Evolutionary conservation across 2,797 vertebrate species (phyloP), one percentile per base, ranked within the genome.

Genomic region (Sebastes goodei): DNA sequence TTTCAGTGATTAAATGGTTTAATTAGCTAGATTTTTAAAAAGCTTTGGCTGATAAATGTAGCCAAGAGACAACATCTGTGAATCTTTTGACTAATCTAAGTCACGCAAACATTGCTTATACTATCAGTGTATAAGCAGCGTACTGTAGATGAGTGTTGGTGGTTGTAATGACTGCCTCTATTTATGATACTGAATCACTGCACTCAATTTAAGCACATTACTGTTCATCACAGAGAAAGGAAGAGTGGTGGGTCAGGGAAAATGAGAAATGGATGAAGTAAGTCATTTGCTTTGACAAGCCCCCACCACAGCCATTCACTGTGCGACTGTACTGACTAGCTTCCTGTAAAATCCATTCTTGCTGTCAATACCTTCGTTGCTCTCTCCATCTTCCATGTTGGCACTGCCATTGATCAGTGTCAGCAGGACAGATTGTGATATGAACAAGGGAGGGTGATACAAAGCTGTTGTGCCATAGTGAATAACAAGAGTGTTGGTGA

Each of bases 301-400:
- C 68, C 53, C 56, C 69, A 74, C 63, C 68, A 69, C 38, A 69
- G 61, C 38, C 64, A 84, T 84, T 89, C 71, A 65, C 33, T 33
- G 23, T 66, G 76, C 55, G 2, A 66, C 57, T 75, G 73, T 23
- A 72, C 74, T 59, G 67, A 82, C 80, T 42, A 71, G 53, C 74
- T 81, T 88, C 66, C 83, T 76, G 76, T 81, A 52, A 87, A 87
- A 91, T 85, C 82, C 23, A 82, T 87, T 84, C 17, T 55, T 46
- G 80, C 71, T 82, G 90, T 92, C 91, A 87, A 85, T 91, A 88
- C n/a, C 71, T 25, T n/a, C 67, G 82, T 85, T 86, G 83, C 84
- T 87, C 81, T 61, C 86, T 87, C 66, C 67, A 73, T 92, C 85
- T 78, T 89, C 52, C 53, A 60, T 49, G 17, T 46, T 10, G 60